A percentile compares a stretch with the other conserved stretches of the same genome.
phyloP scores from a whole-genome alignment of 2,113 vertebrate species.

The Dinomys branickii region DNA sequence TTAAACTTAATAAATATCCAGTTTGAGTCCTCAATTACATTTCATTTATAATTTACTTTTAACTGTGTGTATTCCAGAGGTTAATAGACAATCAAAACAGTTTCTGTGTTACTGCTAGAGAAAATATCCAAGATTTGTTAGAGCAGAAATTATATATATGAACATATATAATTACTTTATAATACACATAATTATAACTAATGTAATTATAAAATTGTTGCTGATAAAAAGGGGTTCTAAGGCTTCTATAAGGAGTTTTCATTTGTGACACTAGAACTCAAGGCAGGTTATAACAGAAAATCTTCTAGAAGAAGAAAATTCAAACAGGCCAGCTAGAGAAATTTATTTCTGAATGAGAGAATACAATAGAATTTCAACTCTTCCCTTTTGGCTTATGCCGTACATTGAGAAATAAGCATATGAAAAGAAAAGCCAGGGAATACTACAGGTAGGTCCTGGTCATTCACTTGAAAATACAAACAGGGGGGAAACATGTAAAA shows the following conservation, averaged over 20 bases:
- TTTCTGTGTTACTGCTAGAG: neutral
- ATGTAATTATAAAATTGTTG: neutral
- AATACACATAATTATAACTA: neutral
- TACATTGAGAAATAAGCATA: neutral
- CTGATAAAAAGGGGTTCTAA: neutral
- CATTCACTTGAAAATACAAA: neutral
- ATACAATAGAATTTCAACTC: neutral
- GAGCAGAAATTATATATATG: neutral
- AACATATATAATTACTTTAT: neutral
- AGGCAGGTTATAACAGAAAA: neutral
- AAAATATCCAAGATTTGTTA: constrained; percentile 8
- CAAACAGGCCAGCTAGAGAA: neutral
- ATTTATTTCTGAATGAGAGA: constrained; percentile 11
- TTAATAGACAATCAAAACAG: neutral
- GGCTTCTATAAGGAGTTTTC: neutral
- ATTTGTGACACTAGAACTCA: neutral
- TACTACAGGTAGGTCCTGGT: neutral
- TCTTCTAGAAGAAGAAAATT: neutral
- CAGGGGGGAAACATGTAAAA: neutral
- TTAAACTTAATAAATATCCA: neutral
- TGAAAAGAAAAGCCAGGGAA: neutral
- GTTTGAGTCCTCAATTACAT: neutral
- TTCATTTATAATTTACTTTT: constrained; percentile 38
- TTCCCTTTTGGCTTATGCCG: neutral
- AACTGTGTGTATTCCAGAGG: neutral